Percentiles rank a stretch among this genome's conserved stretches.
Conservation (phyloP, 2,888 invertebrate genomes). For the Diarsia brunnea region DNA sequence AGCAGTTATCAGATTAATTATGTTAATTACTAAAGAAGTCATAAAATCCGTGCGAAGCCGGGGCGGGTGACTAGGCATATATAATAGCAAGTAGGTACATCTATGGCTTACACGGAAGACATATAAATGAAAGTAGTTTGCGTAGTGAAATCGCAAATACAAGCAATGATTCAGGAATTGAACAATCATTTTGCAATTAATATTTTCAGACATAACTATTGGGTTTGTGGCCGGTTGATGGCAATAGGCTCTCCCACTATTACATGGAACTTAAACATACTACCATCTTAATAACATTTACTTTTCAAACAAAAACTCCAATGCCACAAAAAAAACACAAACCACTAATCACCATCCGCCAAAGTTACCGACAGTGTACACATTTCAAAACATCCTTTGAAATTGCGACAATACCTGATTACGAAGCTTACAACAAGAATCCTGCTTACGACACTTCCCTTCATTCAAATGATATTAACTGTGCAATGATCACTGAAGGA, state of each 20-base stretch:
- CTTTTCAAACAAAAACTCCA: neutral
- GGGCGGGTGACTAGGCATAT: neutral
- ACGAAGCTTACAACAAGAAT: conserved; percentile 32
- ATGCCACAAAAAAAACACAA: neutral
- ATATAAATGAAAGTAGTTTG: conserved; percentile 27
- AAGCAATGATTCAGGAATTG: conserved; percentile 14
- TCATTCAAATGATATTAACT: conserved; percentile 29
- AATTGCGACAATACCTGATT: conserved; percentile 41
- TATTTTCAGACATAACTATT: too few species aligned
- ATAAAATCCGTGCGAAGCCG: neutral
- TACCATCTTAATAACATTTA: neutral
- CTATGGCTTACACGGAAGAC: conserved; percentile 25
- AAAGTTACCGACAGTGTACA: conserved; percentile 20
- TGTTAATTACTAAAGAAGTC: neutral
- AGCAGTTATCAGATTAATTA: too few species aligned
- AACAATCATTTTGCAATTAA: neutral
- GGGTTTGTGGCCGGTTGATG: too few species aligned
- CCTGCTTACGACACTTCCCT: conserved; percentile 54
- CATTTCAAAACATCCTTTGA: conserved; percentile 49
- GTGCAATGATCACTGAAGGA: conserved; percentile 9
- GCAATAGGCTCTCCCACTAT: too few species aligned
- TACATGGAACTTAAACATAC: too few species aligned
- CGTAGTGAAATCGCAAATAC: conserved; percentile 20
- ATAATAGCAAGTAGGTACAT: neutral
- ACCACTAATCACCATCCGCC: neutral